Evolutionary conservation across 2,113 vertebrate species (phyloP), one percentile per base, ranked within the genome.

Genomic region (Tragelaphus imberbis): DNA sequence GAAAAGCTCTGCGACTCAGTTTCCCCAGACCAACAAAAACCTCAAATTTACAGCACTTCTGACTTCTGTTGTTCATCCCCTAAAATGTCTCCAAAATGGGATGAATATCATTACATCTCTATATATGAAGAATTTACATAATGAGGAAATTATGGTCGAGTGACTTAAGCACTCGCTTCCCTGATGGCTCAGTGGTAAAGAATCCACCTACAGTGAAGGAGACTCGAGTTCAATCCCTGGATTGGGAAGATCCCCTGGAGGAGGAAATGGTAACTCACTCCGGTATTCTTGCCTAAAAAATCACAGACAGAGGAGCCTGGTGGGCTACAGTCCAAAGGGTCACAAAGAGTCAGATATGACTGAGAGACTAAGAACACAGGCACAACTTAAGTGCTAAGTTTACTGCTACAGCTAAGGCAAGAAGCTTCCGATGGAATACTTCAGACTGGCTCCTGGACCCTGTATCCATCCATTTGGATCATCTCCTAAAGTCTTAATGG

Each of bases 1-100:
- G 19, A 44, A 71, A 1, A 12, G 9, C 27, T 53, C 96, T 27
- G 23, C 56, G 87, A 11, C 51, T 92, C 94, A 47, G 96, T 95
- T 81, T 94, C 65, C 47, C 49, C 77, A 28, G 7, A 16, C 11
- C 33, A 91, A 49, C 28, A 51, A 33, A 16, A 86, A 21, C n/a
- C 75, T 19, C 21, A 92, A 79, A 25, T 89, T 33, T 63, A 71
- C 6, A 40, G 51, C 15, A 36, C 13, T 59, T 90, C 56, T 56
- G 65, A 88, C 49, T 81, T 90, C 28, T 21, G 51, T 75, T 59
- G 84, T 36, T n/a, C 10, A 13, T 90, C 58, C 95, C 94, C 56
- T 51, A 90, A 80, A 84, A 87, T 55, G 12, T 92, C 28, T 92
- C 53, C 55, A 84, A 89, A 58, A 87, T 23, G 14, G 14, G 6